Conservation (phyloP, 2,797 vertebrate genomes). For the Amblyraja radiata region DNA sequence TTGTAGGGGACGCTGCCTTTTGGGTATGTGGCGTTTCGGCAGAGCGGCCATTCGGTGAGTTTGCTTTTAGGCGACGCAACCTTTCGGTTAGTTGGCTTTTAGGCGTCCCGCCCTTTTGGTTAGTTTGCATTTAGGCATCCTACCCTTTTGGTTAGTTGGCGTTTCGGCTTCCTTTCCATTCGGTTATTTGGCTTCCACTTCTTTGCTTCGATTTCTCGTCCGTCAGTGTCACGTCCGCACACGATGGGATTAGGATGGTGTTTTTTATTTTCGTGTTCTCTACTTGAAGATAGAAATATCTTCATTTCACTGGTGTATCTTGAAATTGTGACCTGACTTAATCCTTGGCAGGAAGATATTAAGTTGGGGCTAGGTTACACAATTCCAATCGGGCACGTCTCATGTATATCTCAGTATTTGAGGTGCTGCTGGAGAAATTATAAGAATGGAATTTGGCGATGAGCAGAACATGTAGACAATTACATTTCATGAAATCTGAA, state of each 20-base stretch:
- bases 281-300: neutral
- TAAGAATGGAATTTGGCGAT: neutral
- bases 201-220: too few species aligned
- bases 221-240: too few species aligned
- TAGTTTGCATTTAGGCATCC: too few species aligned
- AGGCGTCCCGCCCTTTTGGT: too few species aligned
- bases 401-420: neutral
- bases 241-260: neutral
- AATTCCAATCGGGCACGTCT: neutral
- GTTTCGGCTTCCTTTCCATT: too few species aligned
- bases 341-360: neutral
- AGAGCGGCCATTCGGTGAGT: too few species aligned
- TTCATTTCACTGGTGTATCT: neutral
- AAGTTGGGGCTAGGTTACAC: neutral
- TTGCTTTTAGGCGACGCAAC: too few species aligned
- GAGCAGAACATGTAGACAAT: neutral
- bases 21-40: too few species aligned
- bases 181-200: too few species aligned
- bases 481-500: neutral
- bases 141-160: too few species aligned
- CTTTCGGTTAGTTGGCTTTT: too few species aligned
- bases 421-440: neutral
- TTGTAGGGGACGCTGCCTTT: too few species aligned
- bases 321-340: neutral
- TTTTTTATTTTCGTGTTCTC: neutral